phyloP scores from a whole-genome alignment of 2,797 vertebrate genomes.

The Pangasius macronema region DNA sequence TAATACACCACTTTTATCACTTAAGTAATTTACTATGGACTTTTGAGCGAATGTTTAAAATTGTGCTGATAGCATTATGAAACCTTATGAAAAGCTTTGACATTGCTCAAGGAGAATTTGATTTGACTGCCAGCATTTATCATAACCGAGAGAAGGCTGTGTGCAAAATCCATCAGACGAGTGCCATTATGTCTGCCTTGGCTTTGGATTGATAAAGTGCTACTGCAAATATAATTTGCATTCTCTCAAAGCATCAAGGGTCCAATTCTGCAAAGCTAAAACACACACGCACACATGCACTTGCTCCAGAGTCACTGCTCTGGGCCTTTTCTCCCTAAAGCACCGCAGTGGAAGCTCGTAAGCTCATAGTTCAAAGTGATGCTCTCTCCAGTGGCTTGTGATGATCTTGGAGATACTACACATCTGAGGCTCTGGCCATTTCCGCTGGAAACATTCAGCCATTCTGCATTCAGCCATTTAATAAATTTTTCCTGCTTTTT shows the following conservation, averaged over 20 bases:
- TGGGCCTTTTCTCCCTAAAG: constrained; percentile 30
- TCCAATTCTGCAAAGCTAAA: constrained; percentile 23
- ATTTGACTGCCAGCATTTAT: constrained; percentile 16
- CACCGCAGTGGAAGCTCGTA: constrained; percentile 19
- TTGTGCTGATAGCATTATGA: neutral
- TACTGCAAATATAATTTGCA: constrained; percentile 32
- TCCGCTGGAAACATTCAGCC: constrained; percentile 18
- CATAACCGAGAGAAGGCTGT: neutral
- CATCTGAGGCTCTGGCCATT: constrained; percentile 30
- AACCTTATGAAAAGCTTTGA: constrained; percentile 18
- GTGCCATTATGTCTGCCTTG: constrained; percentile 5
- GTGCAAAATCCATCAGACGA: constrained; percentile 38
- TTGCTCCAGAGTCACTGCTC: constrained; percentile 25
- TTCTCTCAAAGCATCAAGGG: constrained; percentile 26
- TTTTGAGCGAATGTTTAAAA: neutral
- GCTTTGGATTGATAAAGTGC: constrained; percentile 12
- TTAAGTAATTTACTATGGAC: neutral
- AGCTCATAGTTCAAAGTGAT: constrained; percentile 26
- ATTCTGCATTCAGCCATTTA: constrained; percentile 18
- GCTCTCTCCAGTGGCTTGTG: constrained; percentile 30
- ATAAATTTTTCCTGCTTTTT: constrained; percentile 24
- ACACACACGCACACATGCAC: constrained; percentile 17
- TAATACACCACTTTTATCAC: neutral
- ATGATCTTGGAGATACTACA: constrained; percentile 34
- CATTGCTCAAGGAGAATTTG: neutral